Evolutionary conservation across 2,888 invertebrate genomes (phyloP), one percentile per base, ranked within the genome.

Genomic region (Leptarthrus brevirostris): DNA sequence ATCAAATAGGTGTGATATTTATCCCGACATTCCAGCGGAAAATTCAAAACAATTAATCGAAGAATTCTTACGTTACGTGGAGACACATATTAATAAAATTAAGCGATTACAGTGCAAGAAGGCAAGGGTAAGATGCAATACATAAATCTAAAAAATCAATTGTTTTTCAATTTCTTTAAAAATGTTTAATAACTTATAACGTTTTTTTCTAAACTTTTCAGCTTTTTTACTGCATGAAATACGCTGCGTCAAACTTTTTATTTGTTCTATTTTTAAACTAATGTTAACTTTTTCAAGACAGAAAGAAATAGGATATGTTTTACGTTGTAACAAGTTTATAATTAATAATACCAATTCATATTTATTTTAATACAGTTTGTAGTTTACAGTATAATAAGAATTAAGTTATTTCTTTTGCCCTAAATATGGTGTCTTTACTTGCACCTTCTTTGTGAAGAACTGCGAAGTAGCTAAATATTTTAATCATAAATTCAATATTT

Each of bases 21-120:
- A 96, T 81, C 88, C 88, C 0, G 85, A 85, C 54, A 78, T 80
- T 6, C 85, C 86, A 0, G 81, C 86, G 24, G 86, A 89, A 8
- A 89, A 89, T 74, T 88, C 89, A 73, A 87, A 86, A 47, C 87
- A 87, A 24, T 88, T 90, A 77, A 86, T 90, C 75, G 90, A 91
- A 76, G 92, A 90, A 74, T 93, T 94, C 83, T 86, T 95, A 47
- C 91, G 92, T 78, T 95, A 93, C 83, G 93, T 91, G 79, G 97
- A 93, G 86, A 90, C 91, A 0, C 92, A 92, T 83, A 89, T 97
- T 77, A 97, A 97, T 86, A 95, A 95, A 86, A 92, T 97, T 81
- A 93, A 93, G 83, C 87, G 95, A 78, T 90, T 92, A 3, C 87
- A 87, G 78, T 88, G 89, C 77, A 92, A 92, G 80, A 94, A 93